phyloP scores from a whole-genome alignment of 2,113 vertebrate species.

The Scomber scombrus region DNA sequence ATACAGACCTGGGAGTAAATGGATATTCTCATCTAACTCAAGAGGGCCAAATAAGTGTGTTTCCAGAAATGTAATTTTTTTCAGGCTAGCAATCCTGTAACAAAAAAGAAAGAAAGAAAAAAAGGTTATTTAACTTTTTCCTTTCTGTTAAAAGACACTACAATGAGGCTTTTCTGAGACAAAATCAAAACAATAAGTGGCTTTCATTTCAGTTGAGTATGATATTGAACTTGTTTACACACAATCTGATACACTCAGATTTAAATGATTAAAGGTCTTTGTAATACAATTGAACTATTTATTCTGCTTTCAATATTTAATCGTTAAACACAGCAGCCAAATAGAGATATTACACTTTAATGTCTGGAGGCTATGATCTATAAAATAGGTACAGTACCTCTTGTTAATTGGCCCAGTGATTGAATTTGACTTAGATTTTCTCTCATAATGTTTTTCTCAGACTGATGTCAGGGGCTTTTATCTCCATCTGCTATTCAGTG shows the following conservation, averaged over 20 bases:
- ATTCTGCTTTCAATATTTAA: background rate
- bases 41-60: too few species aligned
- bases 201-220: background rate
- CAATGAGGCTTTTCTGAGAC: background rate
- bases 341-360: background rate
- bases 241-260: background rate
- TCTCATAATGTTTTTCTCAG: slow-evolving; percentile 54
- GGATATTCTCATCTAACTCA: too few species aligned
- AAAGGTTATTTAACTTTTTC: too few species aligned
- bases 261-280: slow-evolving; percentile 7
- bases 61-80: too few species aligned
- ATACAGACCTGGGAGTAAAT: too few species aligned
- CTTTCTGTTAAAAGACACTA: background rate
- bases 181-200: background rate
- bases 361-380: slow-evolving; percentile 16
- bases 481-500: slow-evolving; percentile 46
- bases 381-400: slow-evolving; percentile 23
- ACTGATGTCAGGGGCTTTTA: slow-evolving; percentile 52
- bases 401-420: slow-evolving; percentile 52
- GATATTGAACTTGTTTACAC: background rate
- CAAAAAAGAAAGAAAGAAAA: background rate
- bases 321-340: slow-evolving; percentile 8
- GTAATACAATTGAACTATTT: background rate
- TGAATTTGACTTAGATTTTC: slow-evolving; percentile 34
- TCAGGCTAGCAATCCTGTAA: background rate